These are phyloP conservation scores for Dyspetes luteomarginatus DNA, from an alignment of 2,888 invertebrate species.

Conservation along the genomic window DNA sequence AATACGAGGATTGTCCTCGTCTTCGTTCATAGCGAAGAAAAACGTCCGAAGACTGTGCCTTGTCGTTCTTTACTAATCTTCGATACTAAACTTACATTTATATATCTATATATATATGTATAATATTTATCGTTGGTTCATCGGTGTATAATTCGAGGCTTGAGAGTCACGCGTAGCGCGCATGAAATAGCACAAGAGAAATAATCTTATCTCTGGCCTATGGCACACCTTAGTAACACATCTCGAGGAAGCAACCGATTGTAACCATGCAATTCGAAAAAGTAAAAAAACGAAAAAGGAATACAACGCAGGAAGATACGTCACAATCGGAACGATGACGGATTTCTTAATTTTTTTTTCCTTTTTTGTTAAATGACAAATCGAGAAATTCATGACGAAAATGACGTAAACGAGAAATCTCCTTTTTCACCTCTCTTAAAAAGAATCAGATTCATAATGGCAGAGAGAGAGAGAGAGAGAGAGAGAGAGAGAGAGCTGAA, in stretches of 20 bases:
- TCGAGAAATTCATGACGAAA: not conserved
- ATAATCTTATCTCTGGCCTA: constrained; percentile 62
- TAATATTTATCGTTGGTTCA: not conserved
- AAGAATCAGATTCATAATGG: not conserved
- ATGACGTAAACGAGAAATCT: not conserved
- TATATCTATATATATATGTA: not conserved
- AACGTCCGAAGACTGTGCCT: constrained; percentile 28
- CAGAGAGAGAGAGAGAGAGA: too few species aligned
- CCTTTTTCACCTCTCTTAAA: constrained; percentile 3
- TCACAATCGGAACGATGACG: constrained; percentile 15
- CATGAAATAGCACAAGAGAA: not conserved
- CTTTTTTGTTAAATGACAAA: not conserved
- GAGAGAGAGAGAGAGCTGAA: too few species aligned
- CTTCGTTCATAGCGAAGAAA: constrained; percentile 40
- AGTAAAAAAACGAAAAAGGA: not conserved
- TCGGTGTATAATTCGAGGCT: constrained; percentile 28
- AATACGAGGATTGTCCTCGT: constrained; percentile 29
- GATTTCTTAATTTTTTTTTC: not conserved
- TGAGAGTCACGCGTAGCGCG: not conserved
- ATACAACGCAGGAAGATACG: not conserved
- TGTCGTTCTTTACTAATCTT: not conserved
- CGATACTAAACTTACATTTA: not conserved
- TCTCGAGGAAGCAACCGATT: constrained; percentile 16
- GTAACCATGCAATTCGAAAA: constrained; percentile 14
- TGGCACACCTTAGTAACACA: constrained; percentile 49